Conservation (phyloP, 2,113 vertebrate species). For the Hippocampus barbouri region DNA sequence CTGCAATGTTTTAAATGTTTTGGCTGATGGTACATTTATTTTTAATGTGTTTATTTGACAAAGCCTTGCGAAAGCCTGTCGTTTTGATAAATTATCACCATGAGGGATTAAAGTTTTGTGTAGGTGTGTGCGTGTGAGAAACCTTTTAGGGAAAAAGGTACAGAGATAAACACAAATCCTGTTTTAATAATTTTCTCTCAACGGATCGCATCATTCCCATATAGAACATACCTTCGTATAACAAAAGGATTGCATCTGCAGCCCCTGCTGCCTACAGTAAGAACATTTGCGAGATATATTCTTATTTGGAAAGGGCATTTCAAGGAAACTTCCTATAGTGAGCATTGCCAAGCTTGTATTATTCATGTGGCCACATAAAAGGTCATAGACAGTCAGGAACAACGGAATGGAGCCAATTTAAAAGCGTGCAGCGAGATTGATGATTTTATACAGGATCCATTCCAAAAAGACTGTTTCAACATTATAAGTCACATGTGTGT, state of each 20-base stretch:
- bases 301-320: constrained; percentile 5
- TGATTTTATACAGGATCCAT: background rate
- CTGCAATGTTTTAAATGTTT: background rate
- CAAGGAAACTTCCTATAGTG: background rate
- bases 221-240: background rate
- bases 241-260: background rate
- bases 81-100: background rate
- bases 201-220: background rate
- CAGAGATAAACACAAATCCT: background rate
- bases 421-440: background rate
- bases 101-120: background rate
- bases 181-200: background rate
- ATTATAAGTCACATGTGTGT: background rate
- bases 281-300: background rate
- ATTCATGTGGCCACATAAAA: background rate
- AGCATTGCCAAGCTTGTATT: background rate
- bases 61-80: constrained; percentile 2
- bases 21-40: constrained; percentile 2
- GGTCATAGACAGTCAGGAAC: background rate
- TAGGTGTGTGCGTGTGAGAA: background rate
- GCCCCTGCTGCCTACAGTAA: background rate
- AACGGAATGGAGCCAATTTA: background rate
- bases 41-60: constrained; percentile 2
- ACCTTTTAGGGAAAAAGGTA: background rate
- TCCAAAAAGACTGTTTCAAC: background rate